Base-by-base conservation (phyloP, 2,797 vertebrate genomes). In the Micromesistius poutassou region DNA sequence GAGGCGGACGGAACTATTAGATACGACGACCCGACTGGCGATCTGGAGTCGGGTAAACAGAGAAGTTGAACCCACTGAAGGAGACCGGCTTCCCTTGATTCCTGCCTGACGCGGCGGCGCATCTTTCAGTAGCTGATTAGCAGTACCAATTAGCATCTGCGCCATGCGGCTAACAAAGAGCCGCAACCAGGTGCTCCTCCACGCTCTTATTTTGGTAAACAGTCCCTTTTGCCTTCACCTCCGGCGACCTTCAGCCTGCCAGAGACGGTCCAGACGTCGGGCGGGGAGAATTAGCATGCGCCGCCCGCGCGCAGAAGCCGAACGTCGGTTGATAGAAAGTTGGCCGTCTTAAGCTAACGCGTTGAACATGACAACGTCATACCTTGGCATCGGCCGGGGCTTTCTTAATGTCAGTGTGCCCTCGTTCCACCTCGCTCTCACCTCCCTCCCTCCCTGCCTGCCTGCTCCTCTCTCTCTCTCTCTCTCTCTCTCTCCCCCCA, bases 351-450 rank as follows among this genome's bases (percentile, higher is more conserved):
- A 36, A 74, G 72, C 13, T 25, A 74, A 35, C 70, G 78, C 36
- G 42, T 72, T 76, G 70, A 80, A 78, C 83, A 77, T 77, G 71
- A 71, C 81, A 66, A 77, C 72, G 75, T 81, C 80, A 87, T 80
- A 82, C 83, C 80, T 74, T 75, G 62, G 85, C 42, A 75, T 76
- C 83, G 71, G 71, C 40, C 71, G 70, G 83, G 82, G 22, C 55
- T 62, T 85, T 87, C 88, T 91, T 85, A 89, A 87, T 89, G 89
- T 87, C 86, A 85, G 77, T 70, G 76, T 85, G 80, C 86, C 87
- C 87, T 83, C 62, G 25, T 16, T 71, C 68, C 14, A 14, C 30
- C 68, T 70, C 66, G 14, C 66, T 10, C 25, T 55, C 46, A 16
- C 50, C 66, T 55, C 62, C 5, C 75, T 9, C 66, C 66, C 62